Conservation (phyloP, 2,113 vertebrate species). For the Nematolebias whitei region DNA sequence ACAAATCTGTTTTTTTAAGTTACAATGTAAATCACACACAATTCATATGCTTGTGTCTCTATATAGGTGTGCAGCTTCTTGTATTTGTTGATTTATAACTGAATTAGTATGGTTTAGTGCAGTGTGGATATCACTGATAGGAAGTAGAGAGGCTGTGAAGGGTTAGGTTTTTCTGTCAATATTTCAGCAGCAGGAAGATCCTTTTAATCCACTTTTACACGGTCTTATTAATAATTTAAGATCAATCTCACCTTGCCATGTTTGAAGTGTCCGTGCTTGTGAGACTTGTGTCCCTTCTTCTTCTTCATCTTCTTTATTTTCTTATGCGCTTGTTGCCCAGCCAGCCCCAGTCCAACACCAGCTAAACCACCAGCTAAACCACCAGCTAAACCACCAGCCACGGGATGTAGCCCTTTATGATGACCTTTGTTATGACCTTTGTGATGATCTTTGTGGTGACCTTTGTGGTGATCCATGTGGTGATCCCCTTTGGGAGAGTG, state of each 20-base stretch:
- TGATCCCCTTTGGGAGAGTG: slow-evolving; percentile 67
- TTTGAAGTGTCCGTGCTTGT: slow-evolving; percentile 73
- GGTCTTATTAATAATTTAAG: not conserved
- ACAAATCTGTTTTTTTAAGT: too few relatives aligned
- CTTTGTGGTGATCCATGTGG: slow-evolving; percentile 44
- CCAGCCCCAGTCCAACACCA: slow-evolving; percentile 61
- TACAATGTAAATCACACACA: too few relatives aligned
- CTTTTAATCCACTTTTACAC: not conserved
- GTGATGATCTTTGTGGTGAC: slow-evolving; percentile 1
- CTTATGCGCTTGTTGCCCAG: slow-evolving; percentile 75
- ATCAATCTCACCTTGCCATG: slow-evolving; percentile 80
- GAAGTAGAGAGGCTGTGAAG: too few relatives aligned
- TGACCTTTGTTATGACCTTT: slow-evolving; percentile 1
- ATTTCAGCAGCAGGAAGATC: not conserved
- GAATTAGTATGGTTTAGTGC: too few relatives aligned
- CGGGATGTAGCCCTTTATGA: slow-evolving; percentile 55
- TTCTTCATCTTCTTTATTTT: slow-evolving; percentile 85
- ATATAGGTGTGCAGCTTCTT: too few relatives aligned
- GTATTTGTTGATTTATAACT: too few relatives aligned
- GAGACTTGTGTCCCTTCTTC: slow-evolving; percentile 77
- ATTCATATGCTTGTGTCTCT: too few relatives aligned
- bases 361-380: slow-evolving; percentile 69
- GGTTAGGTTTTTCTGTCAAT: too few relatives aligned
- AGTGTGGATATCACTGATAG: too few relatives aligned
- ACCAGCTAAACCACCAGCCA: slow-evolving; percentile 64